Conservation (phyloP, 2,113 vertebrate genomes). For the Ptyas mucosa region DNA sequence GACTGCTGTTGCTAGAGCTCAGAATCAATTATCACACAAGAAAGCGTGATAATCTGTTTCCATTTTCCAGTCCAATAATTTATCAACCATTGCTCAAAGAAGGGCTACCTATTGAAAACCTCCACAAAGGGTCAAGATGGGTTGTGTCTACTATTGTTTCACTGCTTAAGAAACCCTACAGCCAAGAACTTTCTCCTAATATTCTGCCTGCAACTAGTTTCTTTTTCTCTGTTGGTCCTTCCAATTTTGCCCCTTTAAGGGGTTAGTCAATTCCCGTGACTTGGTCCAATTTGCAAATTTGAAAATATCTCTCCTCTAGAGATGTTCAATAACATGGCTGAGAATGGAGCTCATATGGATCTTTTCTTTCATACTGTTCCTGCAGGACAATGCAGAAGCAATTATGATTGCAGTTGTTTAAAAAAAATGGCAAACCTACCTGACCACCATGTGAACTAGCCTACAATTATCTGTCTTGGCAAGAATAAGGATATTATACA, state of each 20-base stretch:
- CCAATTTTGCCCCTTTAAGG: neutral
- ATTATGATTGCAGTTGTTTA: neutral
- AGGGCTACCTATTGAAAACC: neutral
- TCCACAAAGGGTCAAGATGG: neutral
- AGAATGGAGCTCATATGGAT: neutral
- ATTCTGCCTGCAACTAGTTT: neutral
- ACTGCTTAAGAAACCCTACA: neutral
- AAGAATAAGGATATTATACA: neutral
- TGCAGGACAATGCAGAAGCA: neutral
- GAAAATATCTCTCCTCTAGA: neutral
- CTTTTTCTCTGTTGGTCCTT: neutral
- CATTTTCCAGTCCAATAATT: neutral
- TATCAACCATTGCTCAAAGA: neutral
- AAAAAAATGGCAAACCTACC: neutral
- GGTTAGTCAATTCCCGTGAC: neutral
- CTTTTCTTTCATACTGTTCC: neutral
- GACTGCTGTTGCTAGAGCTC: neutral
- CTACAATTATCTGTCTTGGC: neutral
- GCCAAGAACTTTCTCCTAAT: neutral
- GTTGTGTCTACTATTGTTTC: neutral
- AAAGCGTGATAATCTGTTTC: neutral
- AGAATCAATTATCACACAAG: neutral
- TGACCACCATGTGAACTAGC: neutral
- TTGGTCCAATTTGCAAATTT: neutral
- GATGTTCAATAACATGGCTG: neutral